Conservation (phyloP, 2,113 vertebrate species). For the Lontra canadensis region DNA sequence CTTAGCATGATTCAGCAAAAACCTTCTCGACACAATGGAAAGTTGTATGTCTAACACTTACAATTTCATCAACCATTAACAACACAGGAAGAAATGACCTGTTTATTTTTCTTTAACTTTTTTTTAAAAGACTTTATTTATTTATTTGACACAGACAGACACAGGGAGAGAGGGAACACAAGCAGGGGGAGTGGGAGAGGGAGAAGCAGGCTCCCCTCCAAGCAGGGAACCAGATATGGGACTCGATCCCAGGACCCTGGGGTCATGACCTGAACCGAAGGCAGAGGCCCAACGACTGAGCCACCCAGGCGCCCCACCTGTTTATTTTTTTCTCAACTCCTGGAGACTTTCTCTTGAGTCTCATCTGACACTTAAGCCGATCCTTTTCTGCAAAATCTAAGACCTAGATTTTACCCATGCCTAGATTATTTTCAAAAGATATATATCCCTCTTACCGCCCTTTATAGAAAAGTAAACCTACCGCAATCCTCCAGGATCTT, state of each 20-base stretch:
- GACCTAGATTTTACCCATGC: neutral
- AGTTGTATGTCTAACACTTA: neutral
- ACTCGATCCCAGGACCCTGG: too few relatives aligned
- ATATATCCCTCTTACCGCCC: neutral
- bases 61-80: neutral
- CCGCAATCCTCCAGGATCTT: neutral
- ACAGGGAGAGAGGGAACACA: too few relatives aligned
- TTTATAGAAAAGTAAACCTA: neutral
- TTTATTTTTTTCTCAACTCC: neutral
- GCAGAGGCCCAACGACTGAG: too few relatives aligned
- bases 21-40: neutral
- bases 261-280: too few relatives aligned
- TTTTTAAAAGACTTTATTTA: too few relatives aligned
- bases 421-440: conserved; percentile 11
- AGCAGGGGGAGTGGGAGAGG: too few relatives aligned
- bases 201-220: too few relatives aligned
- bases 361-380: neutral
- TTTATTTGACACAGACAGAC: too few relatives aligned
- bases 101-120: neutral
- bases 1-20: conserved; percentile 57
- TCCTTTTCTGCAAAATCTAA: neutral
- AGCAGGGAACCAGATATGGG: too few relatives aligned
- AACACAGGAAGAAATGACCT: neutral
- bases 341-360: neutral
- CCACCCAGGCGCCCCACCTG: too few relatives aligned